These are phyloP conservation scores for Bufo bufo DNA, from an alignment of 2,113 vertebrate genomes.

Conservation along the genomic window DNA sequence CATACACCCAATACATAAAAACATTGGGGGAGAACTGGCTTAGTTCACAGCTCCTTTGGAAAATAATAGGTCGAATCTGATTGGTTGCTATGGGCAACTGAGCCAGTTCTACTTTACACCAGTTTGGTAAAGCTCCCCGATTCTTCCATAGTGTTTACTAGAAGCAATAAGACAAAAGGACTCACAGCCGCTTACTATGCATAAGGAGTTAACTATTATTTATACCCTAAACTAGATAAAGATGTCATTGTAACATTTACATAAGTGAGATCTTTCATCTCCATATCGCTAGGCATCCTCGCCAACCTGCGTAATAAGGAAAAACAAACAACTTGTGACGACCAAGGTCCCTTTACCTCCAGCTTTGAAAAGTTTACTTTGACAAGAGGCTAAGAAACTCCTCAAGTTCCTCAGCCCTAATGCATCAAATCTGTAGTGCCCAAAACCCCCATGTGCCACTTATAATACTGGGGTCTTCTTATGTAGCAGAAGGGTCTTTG, in stretches of 20 bases:
- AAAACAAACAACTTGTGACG: slow-evolving; percentile 19
- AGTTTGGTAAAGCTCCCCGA: no score
- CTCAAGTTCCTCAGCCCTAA: neutral
- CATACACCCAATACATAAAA: no score
- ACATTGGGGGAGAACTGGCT: no score
- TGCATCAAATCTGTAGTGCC: neutral
- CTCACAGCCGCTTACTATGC: no score
- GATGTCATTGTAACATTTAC: neutral
- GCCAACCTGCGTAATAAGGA: slow-evolving; percentile 28
- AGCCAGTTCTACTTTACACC: no score
- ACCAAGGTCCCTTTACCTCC: neutral
- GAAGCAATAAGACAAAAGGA: no score
- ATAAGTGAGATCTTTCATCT: neutral
- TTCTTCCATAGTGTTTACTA: no score
- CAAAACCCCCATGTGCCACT: neutral
- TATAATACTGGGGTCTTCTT: neutral
- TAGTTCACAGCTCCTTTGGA: no score
- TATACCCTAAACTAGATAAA: neutral
- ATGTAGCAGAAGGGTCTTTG: neutral
- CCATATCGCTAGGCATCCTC: neutral
- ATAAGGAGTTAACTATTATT: neutral
- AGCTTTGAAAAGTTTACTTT: neutral
- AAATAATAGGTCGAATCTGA: no score
- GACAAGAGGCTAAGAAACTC: neutral
- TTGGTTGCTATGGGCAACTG: no score